These are phyloP conservation scores for Papilio machaon DNA, from an alignment of 1,140 invertebrate species.

Conservation along the genomic window DNA sequence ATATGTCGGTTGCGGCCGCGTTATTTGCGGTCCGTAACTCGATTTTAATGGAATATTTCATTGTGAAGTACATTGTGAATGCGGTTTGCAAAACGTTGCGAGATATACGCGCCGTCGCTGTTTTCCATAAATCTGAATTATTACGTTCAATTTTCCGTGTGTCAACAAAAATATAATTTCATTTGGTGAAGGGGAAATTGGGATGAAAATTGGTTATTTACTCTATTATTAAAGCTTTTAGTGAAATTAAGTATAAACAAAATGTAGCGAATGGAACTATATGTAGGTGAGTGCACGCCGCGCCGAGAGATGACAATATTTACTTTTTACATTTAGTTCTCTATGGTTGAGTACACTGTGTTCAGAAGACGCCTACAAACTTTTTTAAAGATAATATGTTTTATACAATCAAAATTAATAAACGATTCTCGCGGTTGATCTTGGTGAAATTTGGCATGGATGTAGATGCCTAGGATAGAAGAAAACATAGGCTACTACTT, in stretches of 20 bases:
- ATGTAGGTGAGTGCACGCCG: background rate
- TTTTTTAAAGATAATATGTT: background rate
- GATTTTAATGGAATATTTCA: constrained; percentile 39
- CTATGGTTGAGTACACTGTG: background rate
- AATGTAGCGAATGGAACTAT: background rate
- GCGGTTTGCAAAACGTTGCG: constrained; percentile 32
- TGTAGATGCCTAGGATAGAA: too few relatives aligned
- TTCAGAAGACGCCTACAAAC: background rate
- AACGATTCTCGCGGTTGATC: too few relatives aligned
- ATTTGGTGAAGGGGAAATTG: constrained; percentile 33
- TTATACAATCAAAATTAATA: too few relatives aligned
- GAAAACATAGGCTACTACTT: too few relatives aligned
- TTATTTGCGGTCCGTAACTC: constrained; percentile 29
- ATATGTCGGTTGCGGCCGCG: constrained; percentile 38
- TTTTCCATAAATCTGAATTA: constrained; percentile 34
- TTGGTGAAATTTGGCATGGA: too few relatives aligned
- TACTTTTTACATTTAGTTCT: background rate
- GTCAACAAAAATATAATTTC: constrained; percentile 40
- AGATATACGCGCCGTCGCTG: constrained; percentile 16
- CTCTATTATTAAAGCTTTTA: constrained; percentile 40
- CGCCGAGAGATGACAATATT: background rate
- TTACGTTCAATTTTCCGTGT: constrained; percentile 38
- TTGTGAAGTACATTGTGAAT: constrained; percentile 28
- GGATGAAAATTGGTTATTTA: constrained; percentile 40
- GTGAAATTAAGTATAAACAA: constrained; percentile 33